phyloP scores from a whole-genome alignment of 1,140 invertebrate genomes.

The Drosophila miranda region DNA sequence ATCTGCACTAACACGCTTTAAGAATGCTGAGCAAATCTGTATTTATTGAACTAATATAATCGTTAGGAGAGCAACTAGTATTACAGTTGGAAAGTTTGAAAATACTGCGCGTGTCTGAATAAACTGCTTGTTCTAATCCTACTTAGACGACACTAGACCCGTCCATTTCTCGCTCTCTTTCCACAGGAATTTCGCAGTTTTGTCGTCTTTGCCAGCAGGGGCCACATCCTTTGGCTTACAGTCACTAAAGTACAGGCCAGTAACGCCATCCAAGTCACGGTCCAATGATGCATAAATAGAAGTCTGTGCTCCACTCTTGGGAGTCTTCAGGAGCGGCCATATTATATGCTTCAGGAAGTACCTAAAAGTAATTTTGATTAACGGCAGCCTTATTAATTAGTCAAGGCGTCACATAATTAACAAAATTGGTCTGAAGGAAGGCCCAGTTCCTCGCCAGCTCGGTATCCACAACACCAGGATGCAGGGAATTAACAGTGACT shows the following conservation, averaged over 20 bases:
- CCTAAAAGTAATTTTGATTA: slow-evolving; percentile 39
- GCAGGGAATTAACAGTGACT: slow-evolving; percentile 91
- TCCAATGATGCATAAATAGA: slow-evolving; percentile 89
- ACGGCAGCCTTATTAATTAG: not conserved
- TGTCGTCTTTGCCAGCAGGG: slow-evolving; percentile 85
- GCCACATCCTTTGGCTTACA: slow-evolving; percentile 84
- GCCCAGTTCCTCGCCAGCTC: slow-evolving; percentile 89
- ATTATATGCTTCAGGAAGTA: slow-evolving; percentile 88
- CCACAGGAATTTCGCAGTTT: slow-evolving; percentile 89
- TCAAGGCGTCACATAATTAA: slow-evolving; percentile 37
- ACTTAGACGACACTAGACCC: slow-evolving; percentile 4
- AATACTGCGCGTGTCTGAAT: slow-evolving; percentile 32
- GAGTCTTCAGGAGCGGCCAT: slow-evolving; percentile 90
- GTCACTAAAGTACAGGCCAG: slow-evolving; percentile 91
- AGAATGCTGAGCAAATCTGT: slow-evolving; percentile 39
- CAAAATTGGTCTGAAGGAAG: slow-evolving; percentile 66
- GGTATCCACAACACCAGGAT: slow-evolving; percentile 95
- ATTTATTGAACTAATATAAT: slow-evolving; percentile 54
- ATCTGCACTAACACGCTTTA: slow-evolving; percentile 35
- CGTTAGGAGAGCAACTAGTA: slow-evolving; percentile 24
- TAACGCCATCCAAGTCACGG: slow-evolving; percentile 85
- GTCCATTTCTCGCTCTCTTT: slow-evolving; percentile 87
- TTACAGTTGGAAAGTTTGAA: slow-evolving; percentile 24
- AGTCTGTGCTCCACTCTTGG: slow-evolving; percentile 89
- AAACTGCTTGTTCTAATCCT: slow-evolving; percentile 47